These are phyloP conservation scores for Teinopalpus imperialis DNA, from an alignment of 2,888 invertebrate species.

Conservation along the genomic window DNA sequence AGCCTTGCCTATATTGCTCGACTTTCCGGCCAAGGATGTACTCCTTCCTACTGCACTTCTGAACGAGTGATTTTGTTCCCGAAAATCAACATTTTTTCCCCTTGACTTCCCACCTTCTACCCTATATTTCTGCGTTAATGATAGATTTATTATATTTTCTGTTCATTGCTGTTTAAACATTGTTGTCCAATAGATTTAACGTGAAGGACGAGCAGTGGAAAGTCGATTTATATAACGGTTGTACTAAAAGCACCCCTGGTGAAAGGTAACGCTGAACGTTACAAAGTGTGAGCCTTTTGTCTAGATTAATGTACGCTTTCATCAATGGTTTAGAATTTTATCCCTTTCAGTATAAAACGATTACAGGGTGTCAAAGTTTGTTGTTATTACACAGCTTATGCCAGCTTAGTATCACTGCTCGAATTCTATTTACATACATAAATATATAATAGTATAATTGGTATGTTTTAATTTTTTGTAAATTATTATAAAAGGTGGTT, in stretches of 20 bases:
- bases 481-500: too few species aligned
- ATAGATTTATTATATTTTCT: constrained; percentile 5
- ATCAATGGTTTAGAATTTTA: constrained; percentile 16
- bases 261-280: constrained; percentile 72
- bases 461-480: too few species aligned
- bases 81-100: constrained; percentile 69
- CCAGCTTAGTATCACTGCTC: too few species aligned
- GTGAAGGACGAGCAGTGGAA: constrained; percentile 43
- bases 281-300: constrained; percentile 81
- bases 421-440: too few species aligned
- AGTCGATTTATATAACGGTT: constrained; percentile 29
- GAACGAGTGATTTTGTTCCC: constrained; percentile 51
- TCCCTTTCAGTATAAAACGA: constrained; percentile 3
- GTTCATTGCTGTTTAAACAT: constrained; percentile 40
- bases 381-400: constrained; percentile 21
- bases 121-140: constrained; percentile 47
- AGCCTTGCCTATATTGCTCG: constrained; percentile 30
- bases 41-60: constrained; percentile 65
- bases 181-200: background rate
- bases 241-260: constrained; percentile 44
- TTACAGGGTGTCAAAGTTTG: constrained; percentile 9
- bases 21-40: constrained; percentile 33
- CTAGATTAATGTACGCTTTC: constrained; percentile 57
- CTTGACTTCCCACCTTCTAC: constrained; percentile 47
- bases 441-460: too few species aligned